phyloP scores from a whole-genome alignment of 2,888 invertebrate species.

The Phyto melanocephala region DNA sequence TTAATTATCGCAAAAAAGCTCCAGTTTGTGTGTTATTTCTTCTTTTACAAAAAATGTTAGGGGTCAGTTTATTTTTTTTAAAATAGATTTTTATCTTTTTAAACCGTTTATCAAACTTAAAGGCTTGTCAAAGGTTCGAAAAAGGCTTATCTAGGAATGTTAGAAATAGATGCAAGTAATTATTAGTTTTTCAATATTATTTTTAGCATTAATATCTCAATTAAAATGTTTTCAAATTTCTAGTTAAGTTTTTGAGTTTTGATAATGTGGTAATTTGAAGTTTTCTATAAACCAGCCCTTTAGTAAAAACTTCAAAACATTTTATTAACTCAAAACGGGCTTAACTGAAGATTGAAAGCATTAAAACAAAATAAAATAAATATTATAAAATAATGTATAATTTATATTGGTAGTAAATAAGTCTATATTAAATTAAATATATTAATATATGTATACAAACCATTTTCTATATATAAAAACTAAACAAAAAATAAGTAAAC shows the following conservation, averaged over 20 bases:
- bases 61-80: neutral
- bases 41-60: neutral
- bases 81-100: no score
- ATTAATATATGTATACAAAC: conserved; percentile 40
- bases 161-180: conserved; percentile 64
- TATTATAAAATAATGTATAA: conserved; percentile 23
- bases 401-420: conserved; percentile 57
- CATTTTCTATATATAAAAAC: conserved; percentile 45
- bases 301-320: conserved; percentile 49
- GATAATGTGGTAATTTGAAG: conserved; percentile 24
- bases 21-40: neutral
- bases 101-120: no score
- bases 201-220: neutral
- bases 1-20: no score
- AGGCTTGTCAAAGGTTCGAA: conserved; percentile 72
- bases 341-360: conserved; percentile 47
- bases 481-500: conserved; percentile 26
- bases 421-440: conserved; percentile 34
- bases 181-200: conserved; percentile 27
- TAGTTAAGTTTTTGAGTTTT: conserved; percentile 55
- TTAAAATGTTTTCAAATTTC: conserved; percentile 41
- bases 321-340: conserved; percentile 42
- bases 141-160: conserved; percentile 72
- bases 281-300: conserved; percentile 62
- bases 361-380: neutral